These are phyloP conservation scores for Porphyrio hochstetteri DNA, from an alignment of 2,113 vertebrate genomes.

Conservation along the genomic window DNA sequence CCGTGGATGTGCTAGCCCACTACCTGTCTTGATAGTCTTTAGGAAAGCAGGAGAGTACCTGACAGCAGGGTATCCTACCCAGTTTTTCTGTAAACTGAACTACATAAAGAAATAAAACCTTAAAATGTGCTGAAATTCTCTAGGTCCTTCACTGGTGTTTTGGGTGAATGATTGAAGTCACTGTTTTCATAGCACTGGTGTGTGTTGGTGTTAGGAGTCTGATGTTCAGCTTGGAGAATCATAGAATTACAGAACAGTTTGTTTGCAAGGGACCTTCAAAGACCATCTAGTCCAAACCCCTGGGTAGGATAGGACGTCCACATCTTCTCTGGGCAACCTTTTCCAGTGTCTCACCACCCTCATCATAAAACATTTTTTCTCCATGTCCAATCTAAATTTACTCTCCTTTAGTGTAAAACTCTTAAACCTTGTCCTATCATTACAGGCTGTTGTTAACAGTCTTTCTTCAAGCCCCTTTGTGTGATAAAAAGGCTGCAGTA, in stretches of 20 bases:
- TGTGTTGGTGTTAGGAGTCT: neutral
- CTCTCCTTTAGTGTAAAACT: neutral
- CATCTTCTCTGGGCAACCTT: neutral
- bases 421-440: neutral
- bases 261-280: neutral
- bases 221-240: neutral
- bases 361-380: neutral
- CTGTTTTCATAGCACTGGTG: neutral
- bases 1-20: neutral
- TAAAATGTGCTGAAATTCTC: neutral
- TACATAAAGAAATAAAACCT: neutral
- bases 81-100: neutral
- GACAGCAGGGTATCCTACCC: neutral
- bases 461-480: neutral
- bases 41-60: neutral
- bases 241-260: neutral
- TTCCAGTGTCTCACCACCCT: neutral
- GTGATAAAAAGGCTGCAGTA: neutral
- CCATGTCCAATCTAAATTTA: neutral
- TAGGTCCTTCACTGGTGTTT: neutral
- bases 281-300: rapidly evolving
- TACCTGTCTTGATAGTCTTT: neutral
- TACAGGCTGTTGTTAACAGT: neutral
- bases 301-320: neutral
- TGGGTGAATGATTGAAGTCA: neutral